These are phyloP conservation scores for Proales similis DNA, from an alignment of 1,140 invertebrate genomes.

Conservation along the genomic window DNA sequence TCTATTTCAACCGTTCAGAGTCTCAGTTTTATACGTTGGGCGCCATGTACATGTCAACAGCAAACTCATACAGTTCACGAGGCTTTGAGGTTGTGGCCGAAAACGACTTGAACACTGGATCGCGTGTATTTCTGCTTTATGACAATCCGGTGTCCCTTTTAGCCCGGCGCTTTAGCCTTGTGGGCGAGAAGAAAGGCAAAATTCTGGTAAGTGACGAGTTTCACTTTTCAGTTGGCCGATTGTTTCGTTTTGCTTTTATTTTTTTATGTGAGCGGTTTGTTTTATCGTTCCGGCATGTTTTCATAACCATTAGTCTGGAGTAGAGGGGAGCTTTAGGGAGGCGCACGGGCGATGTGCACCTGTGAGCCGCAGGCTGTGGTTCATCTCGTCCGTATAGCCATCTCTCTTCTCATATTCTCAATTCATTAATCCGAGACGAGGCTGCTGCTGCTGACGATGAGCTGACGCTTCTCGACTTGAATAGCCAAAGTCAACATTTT, in stretches of 20 bases:
- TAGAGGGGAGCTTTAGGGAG: background rate
- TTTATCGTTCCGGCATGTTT: background rate
- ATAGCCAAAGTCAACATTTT: too few relatives aligned
- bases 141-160: conserved; percentile 1
- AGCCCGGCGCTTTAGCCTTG: background rate
- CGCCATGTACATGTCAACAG: too few relatives aligned
- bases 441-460: too few relatives aligned
- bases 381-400: background rate
- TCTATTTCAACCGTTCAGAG: too few relatives aligned
- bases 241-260: background rate
- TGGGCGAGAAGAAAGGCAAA: background rate
- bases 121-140: conserved; percentile 20
- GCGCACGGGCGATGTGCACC: background rate
- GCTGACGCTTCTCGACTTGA: too few relatives aligned
- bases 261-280: background rate
- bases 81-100: conserved; percentile 14
- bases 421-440: too few relatives aligned
- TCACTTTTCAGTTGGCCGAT: too few relatives aligned
- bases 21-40: too few relatives aligned
- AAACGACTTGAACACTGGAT: conserved; percentile 19
- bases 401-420: too few relatives aligned
- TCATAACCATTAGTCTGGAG: background rate
- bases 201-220: conserved; percentile 2
- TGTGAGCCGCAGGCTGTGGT: background rate
- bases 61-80: too few relatives aligned